These are phyloP conservation scores for Sipha flava DNA, from an alignment of 1,140 invertebrate species.

Conservation along the genomic window DNA sequence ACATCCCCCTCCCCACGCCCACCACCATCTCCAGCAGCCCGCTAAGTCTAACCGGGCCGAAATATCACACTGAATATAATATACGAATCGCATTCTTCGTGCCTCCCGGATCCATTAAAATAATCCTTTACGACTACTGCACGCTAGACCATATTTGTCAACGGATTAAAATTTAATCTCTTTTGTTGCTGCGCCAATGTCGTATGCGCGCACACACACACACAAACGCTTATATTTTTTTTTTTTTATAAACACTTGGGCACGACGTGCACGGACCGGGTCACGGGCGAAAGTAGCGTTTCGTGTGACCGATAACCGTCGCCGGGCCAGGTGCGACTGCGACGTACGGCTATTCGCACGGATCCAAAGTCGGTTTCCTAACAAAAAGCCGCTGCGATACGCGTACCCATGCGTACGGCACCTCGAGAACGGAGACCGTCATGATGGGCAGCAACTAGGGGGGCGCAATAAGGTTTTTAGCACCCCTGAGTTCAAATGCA, in stretches of 20 bases:
- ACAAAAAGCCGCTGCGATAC: too few species aligned
- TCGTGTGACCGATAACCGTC: not conserved
- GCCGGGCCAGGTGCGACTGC: not conserved
- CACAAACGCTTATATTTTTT: too few species aligned
- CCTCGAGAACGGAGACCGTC: too few species aligned
- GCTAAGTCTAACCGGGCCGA: not conserved
- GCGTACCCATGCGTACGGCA: too few species aligned
- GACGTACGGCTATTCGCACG: not conserved
- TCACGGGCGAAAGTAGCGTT: not conserved
- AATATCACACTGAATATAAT: not conserved
- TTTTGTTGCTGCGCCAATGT: not conserved
- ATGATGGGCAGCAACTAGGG: too few species aligned
- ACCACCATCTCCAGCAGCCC: too few species aligned
- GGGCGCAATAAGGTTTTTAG: too few species aligned
- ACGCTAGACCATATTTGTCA: constrained; percentile 4
- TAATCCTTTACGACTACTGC: not conserved
- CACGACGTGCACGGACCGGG: not conserved
- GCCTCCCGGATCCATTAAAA: not conserved
- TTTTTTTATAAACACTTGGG: too few species aligned
- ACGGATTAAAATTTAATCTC: constrained; percentile 16
- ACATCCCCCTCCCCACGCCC: not conserved
- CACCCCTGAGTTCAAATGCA: too few species aligned
- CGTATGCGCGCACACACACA: too few species aligned
- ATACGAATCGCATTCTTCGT: not conserved
- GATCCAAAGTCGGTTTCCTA: too few species aligned